Base-by-base conservation (phyloP, 2,888 invertebrate species). In the Yponomeuta sedellus region DNA sequence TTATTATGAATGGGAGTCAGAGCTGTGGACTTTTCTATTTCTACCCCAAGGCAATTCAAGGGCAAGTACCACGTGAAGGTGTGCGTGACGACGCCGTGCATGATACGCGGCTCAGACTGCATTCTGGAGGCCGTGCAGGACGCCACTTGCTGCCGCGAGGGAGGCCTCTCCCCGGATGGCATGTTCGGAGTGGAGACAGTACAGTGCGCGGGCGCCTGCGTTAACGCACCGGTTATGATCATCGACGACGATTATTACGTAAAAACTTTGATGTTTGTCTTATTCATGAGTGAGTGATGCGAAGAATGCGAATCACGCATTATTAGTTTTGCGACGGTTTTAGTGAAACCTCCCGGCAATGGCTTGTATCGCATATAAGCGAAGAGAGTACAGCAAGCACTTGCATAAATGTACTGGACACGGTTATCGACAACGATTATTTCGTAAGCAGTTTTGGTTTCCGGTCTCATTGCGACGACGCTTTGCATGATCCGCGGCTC, bases 221-320 rank as follows among this genome's bases (percentile, higher is more conserved):
- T 75, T 19, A 89, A 90, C 52, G 89, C 90, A 0, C 90, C 90
- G 0, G 71, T 90, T 8, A 19, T 90, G 2, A 83, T 78, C 6
- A 73, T 90, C 6, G 80, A 90, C 64, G 90, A 90, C 72, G 90
- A 90, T 74, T 89, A 86, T 70, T 90, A 81, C 69, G 90, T 89
- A 66, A 77, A 87, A 74, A 44, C 2, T 12, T 44, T 44, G 12
- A 8, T 44, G 3, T 12, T 44, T 44, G 28, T 28, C 28, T 28
- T 5, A 28, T 28, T n/a, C n/a, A n/a, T n/a, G n/a, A n/a, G n/a
- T n/a, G n/a, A n/a, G n/a, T n/a, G n/a, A n/a, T n/a, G n/a, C n/a
- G n/a, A n/a, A n/a, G n/a, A n/a, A n/a, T n/a, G n/a, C n/a, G n/a
- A n/a, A n/a, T n/a, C n/a, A n/a, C n/a, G n/a, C n/a, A n/a, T n/a